These are phyloP conservation scores for Chesias legatella DNA, from an alignment of 2,888 invertebrate genomes.

Conservation along the genomic window DNA sequence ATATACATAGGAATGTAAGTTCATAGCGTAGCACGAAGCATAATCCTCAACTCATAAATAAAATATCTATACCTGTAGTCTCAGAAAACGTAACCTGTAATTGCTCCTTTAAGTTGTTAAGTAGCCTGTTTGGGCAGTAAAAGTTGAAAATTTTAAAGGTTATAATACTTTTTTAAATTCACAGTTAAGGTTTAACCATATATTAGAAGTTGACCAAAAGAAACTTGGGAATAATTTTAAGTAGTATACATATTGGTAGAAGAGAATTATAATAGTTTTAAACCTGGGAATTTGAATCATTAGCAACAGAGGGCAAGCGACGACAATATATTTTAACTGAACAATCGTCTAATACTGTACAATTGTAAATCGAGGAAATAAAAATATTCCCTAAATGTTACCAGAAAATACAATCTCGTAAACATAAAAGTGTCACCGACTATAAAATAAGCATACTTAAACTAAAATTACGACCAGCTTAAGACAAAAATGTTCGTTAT, in stretches of 20 bases:
- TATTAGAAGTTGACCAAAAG: too few species aligned
- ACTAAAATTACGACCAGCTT: slow-evolving; percentile 21
- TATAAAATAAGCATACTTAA: slow-evolving; percentile 21
- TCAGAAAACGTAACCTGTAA: too few species aligned
- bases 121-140: too few species aligned
- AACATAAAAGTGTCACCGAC: slow-evolving; percentile 21
- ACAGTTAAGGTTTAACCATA: too few species aligned
- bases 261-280: background rate
- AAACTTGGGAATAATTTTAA: too few species aligned
- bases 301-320: background rate
- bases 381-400: slow-evolving; percentile 22
- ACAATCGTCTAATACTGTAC: slow-evolving; percentile 2
- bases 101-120: too few species aligned
- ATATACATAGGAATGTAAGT: slow-evolving; percentile 6
- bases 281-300: slow-evolving; percentile 1
- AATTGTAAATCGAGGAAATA: slow-evolving; percentile 14
- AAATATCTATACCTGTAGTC: too few species aligned
- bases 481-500: slow-evolving; percentile 6
- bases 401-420: slow-evolving; percentile 24
- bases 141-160: too few species aligned
- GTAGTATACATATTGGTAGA: too few species aligned
- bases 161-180: too few species aligned
- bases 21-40: too few species aligned
- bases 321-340: slow-evolving; percentile 11
- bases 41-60: too few species aligned